phyloP scores from a whole-genome alignment of 2,797 vertebrate species.

The Sebastes itinus region DNA sequence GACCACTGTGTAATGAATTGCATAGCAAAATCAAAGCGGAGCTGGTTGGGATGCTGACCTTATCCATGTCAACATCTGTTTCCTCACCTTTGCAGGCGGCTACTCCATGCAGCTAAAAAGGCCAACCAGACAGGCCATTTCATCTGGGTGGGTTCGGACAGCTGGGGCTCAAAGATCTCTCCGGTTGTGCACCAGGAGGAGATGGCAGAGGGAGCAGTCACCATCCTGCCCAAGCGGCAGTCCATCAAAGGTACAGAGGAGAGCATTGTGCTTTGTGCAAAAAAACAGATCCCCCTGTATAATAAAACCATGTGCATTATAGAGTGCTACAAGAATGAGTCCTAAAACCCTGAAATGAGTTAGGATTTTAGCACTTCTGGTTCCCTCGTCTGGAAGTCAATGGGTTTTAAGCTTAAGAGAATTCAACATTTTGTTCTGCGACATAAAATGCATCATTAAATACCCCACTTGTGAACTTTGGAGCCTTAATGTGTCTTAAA shows the following conservation, averaged over 20 bases:
- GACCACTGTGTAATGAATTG: constrained; percentile 37
- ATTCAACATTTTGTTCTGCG: too few relatives aligned
- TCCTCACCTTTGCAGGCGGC: constrained; percentile 83
- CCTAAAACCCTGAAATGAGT: too few relatives aligned
- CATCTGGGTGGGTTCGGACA: constrained; percentile 99
- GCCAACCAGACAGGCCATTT: constrained; percentile 97
- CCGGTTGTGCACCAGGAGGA: constrained; percentile 95
- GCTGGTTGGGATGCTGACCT: constrained; percentile 51
- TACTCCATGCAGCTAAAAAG: constrained; percentile 93
- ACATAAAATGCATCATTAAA: too few relatives aligned
- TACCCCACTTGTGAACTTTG: too few relatives aligned
- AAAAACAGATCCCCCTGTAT: not conserved
- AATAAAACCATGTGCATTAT: not conserved
- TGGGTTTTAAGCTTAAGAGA: too few relatives aligned
- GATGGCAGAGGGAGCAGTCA: constrained; percentile 95
- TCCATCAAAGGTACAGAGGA: constrained; percentile 89
- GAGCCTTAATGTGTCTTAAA: too few relatives aligned
- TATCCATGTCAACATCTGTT: constrained; percentile 65
- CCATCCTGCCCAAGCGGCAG: constrained; percentile 94
- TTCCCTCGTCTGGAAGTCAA: too few relatives aligned
- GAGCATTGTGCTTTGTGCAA: not conserved
- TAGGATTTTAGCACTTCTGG: too few relatives aligned
- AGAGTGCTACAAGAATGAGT: too few relatives aligned
- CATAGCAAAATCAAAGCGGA: constrained; percentile 55
- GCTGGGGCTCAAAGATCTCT: constrained; percentile 98